Evolutionary conservation across 2,888 invertebrate species (phyloP), one percentile per base, ranked within the genome.

Genomic region (Nebria brevicollis): DNA sequence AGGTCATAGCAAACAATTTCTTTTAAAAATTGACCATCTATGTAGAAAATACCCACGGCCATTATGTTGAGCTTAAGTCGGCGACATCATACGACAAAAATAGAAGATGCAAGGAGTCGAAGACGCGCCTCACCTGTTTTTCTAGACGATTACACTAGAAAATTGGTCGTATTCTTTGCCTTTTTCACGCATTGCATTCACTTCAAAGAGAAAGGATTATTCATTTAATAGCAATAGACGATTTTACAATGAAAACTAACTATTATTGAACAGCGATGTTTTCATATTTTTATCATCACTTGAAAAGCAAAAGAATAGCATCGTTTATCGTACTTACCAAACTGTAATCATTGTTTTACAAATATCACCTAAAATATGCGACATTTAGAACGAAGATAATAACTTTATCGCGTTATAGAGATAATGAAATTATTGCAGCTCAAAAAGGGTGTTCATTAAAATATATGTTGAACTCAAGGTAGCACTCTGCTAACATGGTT

Each of bases 91-190:
- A 73, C 41, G 20, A 73, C 70, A 70, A 8, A 68, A 68, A 68
- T 10, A 66, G 66, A 25, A 70, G 70, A 70, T 11, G 70, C 54
- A 70, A 20, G 70, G 70, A 70, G 70, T 20, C 42, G 70, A 73
- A 79, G 79, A 82, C 75, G 73, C 83, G 73, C 83, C 77, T 79
- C 82, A 81, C 75, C 82, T 82, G 75, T 68, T 83, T 75, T 84
- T 84, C 84, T 83, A 77, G 70, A 77, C 84, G 84, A 85, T 84
- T 84, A 84, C 82, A 78, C 82, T 81, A 81, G 82, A 77, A 84
- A 84, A 85, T 84, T 84, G 81, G 82, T 83, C 82, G 82, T 79
- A 83, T 83, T 82, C 82, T 82, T 73, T 75, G 54, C 65, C 73
- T 80, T 43, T 79, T 81, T 75, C 75, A 81, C 80, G 80, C 75